Evolutionary conservation across 2,797 vertebrate genomes (phyloP).

Genomic region (Hippocampus kuda): DNA sequence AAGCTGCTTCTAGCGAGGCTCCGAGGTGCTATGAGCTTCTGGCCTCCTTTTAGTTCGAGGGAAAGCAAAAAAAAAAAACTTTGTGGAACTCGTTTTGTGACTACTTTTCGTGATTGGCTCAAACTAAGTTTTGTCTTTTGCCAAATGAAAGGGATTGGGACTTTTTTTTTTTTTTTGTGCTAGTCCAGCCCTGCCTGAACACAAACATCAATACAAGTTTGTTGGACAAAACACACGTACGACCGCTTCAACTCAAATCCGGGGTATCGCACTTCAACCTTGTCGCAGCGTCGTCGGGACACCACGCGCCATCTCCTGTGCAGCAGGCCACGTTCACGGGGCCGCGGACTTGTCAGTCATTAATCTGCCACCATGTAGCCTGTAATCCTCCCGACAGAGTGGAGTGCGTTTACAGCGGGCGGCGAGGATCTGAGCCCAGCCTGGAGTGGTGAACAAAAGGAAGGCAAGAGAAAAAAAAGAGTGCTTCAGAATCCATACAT

Average conservation of each 20-base stretch:
- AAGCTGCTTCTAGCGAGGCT: slow-evolving; percentile 44
- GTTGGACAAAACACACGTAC: background rate
- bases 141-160: no score
- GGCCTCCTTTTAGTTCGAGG: slow-evolving; percentile 45
- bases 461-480: slow-evolving; percentile 40
- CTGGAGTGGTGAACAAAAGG: slow-evolving; percentile 61
- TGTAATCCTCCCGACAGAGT: slow-evolving; percentile 67
- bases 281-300: slow-evolving; percentile 38
- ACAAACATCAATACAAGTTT: slow-evolving; percentile 5
- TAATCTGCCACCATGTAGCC: slow-evolving; percentile 63
- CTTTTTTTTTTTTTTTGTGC: no score
- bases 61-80: slow-evolving; percentile 27
- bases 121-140: slow-evolving; percentile 8
- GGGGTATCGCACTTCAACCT: background rate
- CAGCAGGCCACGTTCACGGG: slow-evolving; percentile 41
- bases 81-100: slow-evolving; percentile 35
- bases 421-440: slow-evolving; percentile 64
- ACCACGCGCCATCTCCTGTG: slow-evolving; percentile 54
- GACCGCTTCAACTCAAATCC: background rate
- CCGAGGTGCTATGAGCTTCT: slow-evolving; percentile 43
- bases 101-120: slow-evolving; percentile 13
- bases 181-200: slow-evolving; percentile 10
- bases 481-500: slow-evolving; percentile 56
- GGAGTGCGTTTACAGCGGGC: slow-evolving; percentile 55
- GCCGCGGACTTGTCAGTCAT: slow-evolving; percentile 62